Evolutionary conservation across 2,113 vertebrate species (phyloP), one percentile per base, ranked within the genome.

Genomic region (Notechis scutatus): DNA sequence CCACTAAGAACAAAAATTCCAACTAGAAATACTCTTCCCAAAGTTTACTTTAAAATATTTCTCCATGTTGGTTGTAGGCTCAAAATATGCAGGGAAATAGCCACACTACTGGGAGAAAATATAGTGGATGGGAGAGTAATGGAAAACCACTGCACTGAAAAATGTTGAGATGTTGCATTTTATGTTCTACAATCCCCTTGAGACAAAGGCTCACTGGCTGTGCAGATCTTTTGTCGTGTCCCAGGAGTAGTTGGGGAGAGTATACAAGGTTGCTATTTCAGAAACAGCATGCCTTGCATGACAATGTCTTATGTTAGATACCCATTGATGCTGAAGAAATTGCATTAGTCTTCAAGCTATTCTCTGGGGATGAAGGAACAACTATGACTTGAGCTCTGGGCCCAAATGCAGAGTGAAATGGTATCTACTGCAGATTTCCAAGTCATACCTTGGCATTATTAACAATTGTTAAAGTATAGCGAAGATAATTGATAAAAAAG

Each of bases 291-390:
- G 85, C 45, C 61, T 92, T 92, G 24, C 45, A 59, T 88, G 57
- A 39, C 26, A 34, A 20, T 47, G 90, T 91, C 69, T 85, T 54
- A 64, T 26, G 85, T 64, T 64, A 69, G 85, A 87, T 59, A 23
- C 10, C 29, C 42, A 64, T 26, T 92, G 91, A 88, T 92, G 85
- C 85, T 61, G n/a, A 92, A 92, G 91, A 92, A 88, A 92, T 64
- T 92, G 85, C 56, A 88, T 92, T 92, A 92, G 91, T 26, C 85
- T 34, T 92, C 91, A 42, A 29, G 47, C 57, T 15, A 21, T 69
- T 87, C 91, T 54, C 85, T 42, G 61, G 85, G 91, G 85, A 88
- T 92, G 85, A 54, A 47, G 56, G 50, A 92, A 87, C 21, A 59
- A 64, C 91, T 91, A 52, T 64, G 50, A 92, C 45, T 59, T 52